These are phyloP conservation scores for Cydia fagiglandana DNA, from an alignment of 1,140 invertebrate species.

Conservation along the genomic window DNA sequence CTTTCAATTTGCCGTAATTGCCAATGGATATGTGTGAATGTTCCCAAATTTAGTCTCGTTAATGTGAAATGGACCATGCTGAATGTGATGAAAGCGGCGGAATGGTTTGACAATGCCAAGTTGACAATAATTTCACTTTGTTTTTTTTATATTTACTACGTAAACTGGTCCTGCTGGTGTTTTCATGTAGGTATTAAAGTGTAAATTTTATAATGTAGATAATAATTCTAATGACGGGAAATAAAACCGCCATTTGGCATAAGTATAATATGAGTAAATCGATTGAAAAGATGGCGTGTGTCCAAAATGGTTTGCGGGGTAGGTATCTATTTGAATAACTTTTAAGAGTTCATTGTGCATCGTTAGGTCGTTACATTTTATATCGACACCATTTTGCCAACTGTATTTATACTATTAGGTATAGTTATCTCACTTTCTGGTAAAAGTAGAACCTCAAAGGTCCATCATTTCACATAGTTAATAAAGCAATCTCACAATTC, in stretches of 20 bases:
- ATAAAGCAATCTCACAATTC: slow-evolving; percentile 28
- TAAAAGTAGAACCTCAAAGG: slow-evolving; percentile 15
- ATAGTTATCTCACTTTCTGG: not conserved
- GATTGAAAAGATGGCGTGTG: not conserved
- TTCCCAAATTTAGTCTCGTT: slow-evolving; percentile 19
- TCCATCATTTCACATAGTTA: slow-evolving; percentile 21
- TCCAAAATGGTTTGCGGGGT: not conserved
- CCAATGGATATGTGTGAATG: slow-evolving; percentile 19
- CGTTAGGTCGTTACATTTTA: not conserved
- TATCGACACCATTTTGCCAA: not conserved
- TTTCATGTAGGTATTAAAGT: not conserved
- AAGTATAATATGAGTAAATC: slow-evolving; percentile 20
- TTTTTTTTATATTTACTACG: not conserved
- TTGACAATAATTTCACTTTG: slow-evolving; percentile 8
- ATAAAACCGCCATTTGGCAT: slow-evolving; percentile 11
- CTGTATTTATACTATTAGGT: not conserved
- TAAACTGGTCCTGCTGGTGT: not conserved
- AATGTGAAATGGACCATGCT: not conserved
- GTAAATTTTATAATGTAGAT: not conserved
- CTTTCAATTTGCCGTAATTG: slow-evolving; percentile 30
- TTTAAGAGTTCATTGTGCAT: not conserved
- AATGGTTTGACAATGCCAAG: not conserved
- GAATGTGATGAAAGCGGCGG: slow-evolving; percentile 12
- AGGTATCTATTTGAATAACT: not conserved
- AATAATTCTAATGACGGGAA: not conserved